Conservation (phyloP, 2,888 invertebrate species). For the Entomobrya proxima region DNA sequence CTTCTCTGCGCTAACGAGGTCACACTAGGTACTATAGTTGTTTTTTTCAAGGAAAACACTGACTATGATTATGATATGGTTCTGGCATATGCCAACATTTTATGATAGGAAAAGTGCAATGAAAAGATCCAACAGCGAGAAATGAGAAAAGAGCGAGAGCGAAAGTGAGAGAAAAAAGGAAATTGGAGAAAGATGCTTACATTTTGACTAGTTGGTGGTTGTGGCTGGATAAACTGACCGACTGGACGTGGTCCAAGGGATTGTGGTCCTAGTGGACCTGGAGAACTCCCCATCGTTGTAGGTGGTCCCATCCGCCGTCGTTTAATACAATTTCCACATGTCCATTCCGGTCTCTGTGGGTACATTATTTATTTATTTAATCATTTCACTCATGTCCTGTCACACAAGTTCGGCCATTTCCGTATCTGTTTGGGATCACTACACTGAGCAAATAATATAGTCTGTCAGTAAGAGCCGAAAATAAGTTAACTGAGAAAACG, state of each 20-base stretch:
- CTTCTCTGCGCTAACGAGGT: slow-evolving; percentile 31
- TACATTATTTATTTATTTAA: slow-evolving; percentile 64
- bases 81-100: not conserved
- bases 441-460: slow-evolving; percentile 20
- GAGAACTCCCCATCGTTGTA: slow-evolving; percentile 67
- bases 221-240: slow-evolving; percentile 67
- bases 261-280: slow-evolving; percentile 67
- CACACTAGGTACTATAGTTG: not conserved
- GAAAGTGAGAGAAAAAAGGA: not conserved
- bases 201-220: slow-evolving; percentile 63
- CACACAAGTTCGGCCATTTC: slow-evolving; percentile 26
- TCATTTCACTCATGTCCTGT: slow-evolving; percentile 54
- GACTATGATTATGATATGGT: not conserved
- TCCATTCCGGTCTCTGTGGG: slow-evolving; percentile 77
- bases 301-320: slow-evolving; percentile 74
- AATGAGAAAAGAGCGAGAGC: not conserved
- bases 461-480: not conserved
- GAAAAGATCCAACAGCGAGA: not conserved
- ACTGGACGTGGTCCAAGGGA: slow-evolving; percentile 70
- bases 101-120: not conserved
- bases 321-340: slow-evolving; percentile 77
- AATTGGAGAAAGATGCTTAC: slow-evolving; percentile 37
- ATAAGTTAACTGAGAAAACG: slow-evolving; percentile 5
- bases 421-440: slow-evolving; percentile 32
- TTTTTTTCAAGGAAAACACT: not conserved